Evolutionary conservation across 2,888 invertebrate genomes (phyloP), one percentile per base, ranked within the genome.

Genomic region (Carpatolechia fugitivella): DNA sequence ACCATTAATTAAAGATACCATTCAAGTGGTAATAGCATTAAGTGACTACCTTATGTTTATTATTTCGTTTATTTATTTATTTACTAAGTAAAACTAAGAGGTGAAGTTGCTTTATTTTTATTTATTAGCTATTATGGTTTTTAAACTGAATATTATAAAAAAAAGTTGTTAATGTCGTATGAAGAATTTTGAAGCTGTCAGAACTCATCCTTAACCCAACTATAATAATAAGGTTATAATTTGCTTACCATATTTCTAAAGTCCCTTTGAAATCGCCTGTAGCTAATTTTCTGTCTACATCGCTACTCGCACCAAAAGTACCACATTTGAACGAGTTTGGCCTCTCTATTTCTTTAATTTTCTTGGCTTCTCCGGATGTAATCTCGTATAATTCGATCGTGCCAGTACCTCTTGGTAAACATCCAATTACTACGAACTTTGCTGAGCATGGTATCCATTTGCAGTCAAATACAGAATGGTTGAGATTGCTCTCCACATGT

Each of bases 371-470:
- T 1, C 95, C 95, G 50, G 94, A 93, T 24, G 93, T 92, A 18
- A 97, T 90, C 76, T 96, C 95, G 74, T 93, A 97, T 13, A 96
- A 91, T 83, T 98, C 95, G 55, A 98, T 85, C 20, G 96, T 93
- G 0, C 99, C 99, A 51, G 94, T 94, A 46, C 97, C 97, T 71
- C 94, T 94, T 0, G 98, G 94, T 76, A 95, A 92, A 13, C 94
- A 95, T 8, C 99, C 99, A 54, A 98, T 90, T 41, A 95, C 93
- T 58, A 97, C 94, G 84, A 98, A 97, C 83, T 98, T 98, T 0
- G 98, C 96, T 2, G 98, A 97, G 73, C 95, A 95, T 0, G 99
- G 98, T 69, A 99, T 94, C 99, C 98, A 99, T 86, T 96, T 97
- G n/a, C 95, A 93, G 74, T 98, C 98, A 78, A 96, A 98, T 20